These are phyloP conservation scores for Ophioderma brevispina DNA, from an alignment of 35 echinoderm and acorn worm species.

Conservation along the genomic window DNA sequence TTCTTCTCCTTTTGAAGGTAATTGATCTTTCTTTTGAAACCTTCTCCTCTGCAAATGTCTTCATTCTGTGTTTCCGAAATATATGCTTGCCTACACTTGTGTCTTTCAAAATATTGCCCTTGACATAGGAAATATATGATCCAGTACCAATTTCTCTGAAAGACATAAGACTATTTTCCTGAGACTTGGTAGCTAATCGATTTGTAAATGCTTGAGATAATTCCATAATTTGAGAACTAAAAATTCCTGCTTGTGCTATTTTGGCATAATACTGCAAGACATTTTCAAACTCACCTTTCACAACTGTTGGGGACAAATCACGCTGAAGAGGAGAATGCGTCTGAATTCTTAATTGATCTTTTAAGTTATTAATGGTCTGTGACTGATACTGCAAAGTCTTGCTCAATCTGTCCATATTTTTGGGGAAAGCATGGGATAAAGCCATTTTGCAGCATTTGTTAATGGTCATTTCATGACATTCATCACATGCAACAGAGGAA, in stretches of 20 bases:
- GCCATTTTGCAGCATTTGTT: constrained; percentile 61
- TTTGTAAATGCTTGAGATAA: constrained; percentile 22
- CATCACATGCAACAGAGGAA: constrained; percentile 59
- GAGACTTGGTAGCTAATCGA: not conserved
- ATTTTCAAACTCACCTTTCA: constrained; percentile 31
- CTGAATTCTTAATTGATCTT: not conserved
- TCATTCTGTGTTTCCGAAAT: constrained; percentile 25
- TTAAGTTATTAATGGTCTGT: constrained; percentile 9
- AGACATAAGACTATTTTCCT: not conserved
- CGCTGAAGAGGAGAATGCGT: not conserved
- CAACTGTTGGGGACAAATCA: constrained; percentile 11
- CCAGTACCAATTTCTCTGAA: constrained; percentile 35
- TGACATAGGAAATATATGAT: constrained; percentile 5
- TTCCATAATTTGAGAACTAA: not conserved
- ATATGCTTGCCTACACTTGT: constrained; percentile 10
- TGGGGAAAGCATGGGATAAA: not conserved
- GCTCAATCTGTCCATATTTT: not conserved
- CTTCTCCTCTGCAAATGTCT: constrained; percentile 49
- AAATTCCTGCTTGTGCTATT: not conserved
- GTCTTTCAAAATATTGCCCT: constrained; percentile 37
- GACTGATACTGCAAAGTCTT: constrained; percentile 18
- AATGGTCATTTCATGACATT: constrained; percentile 78
- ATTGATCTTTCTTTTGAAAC: not conserved
- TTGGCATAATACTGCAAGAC: constrained; percentile 26
- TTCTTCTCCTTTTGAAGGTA: constrained; percentile 47